phyloP scores from a whole-genome alignment of 2,797 vertebrate species.

The Delichon dasypus region DNA sequence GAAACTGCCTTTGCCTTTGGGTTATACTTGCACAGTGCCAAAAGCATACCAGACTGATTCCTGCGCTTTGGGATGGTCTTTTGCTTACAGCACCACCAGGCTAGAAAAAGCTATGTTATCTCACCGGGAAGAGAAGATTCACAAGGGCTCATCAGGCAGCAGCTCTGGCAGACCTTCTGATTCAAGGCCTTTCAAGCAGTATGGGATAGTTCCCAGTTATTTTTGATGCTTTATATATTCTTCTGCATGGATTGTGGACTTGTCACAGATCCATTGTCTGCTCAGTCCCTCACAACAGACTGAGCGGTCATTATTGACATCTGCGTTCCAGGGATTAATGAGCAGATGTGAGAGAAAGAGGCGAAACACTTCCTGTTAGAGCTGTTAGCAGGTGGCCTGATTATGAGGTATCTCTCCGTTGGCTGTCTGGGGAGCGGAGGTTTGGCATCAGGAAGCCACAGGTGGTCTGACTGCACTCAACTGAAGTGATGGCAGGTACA shows the following conservation, averaged over 20 bases:
- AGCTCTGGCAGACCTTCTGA: neutral
- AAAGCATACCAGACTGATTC: neutral
- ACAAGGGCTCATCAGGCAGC: neutral
- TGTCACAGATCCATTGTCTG: neutral
- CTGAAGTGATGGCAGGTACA: neutral
- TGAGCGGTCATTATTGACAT: neutral
- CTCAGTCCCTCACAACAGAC: neutral
- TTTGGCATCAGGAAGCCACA: neutral
- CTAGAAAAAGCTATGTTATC: neutral
- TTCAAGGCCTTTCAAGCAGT: neutral
- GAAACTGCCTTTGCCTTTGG: slow-evolving; percentile 8
- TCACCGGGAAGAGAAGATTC: neutral
- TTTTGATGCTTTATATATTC: neutral
- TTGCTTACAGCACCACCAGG: neutral
- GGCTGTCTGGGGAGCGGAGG: neutral
- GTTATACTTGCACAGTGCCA: neutral
- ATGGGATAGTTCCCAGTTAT: neutral
- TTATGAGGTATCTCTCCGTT: neutral
- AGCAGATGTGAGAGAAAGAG: neutral
- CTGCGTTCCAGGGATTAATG: neutral
- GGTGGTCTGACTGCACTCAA: neutral
- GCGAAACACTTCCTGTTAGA: neutral
- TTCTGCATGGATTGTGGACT: neutral
- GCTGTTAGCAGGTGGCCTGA: neutral
- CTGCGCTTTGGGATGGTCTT: neutral